Percentiles rank a stretch among this genome's conserved stretches.
Conservation (phyloP, 2,797 vertebrate species). For the Betta splendens region DNA sequence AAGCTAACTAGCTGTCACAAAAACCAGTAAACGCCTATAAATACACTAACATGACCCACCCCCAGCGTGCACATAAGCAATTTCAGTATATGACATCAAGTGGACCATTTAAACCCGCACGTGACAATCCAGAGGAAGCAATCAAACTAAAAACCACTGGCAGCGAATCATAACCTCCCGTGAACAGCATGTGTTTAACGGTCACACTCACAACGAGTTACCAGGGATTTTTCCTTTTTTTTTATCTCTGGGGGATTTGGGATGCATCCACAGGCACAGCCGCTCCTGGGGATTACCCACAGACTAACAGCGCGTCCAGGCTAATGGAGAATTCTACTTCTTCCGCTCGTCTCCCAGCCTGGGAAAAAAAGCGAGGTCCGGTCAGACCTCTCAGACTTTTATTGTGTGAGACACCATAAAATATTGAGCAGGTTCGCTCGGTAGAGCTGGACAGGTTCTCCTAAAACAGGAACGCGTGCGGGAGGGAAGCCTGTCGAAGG, state of each 20-base stretch:
- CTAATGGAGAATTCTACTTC: slow-evolving; percentile 70
- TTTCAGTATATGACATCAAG: not conserved
- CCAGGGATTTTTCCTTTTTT: slow-evolving; percentile 24
- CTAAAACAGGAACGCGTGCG: slow-evolving; percentile 13
- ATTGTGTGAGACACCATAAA: slow-evolving; percentile 62
- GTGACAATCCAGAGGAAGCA: not conserved
- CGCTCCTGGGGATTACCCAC: slow-evolving; percentile 40
- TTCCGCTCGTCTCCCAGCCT: slow-evolving; percentile 55
- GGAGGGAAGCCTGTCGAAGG: slow-evolving; percentile 18
- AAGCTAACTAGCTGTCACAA: too few species aligned
- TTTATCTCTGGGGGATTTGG: slow-evolving; percentile 47
- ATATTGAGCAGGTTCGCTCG: slow-evolving; percentile 67
- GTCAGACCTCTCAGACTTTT: slow-evolving; percentile 54
- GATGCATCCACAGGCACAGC: slow-evolving; percentile 34
- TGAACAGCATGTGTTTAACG: slow-evolving; percentile 14
- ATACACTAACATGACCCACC: too few species aligned
- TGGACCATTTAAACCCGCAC: not conserved
- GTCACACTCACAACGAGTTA: slow-evolving; percentile 18
- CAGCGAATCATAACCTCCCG: slow-evolving; percentile 11
- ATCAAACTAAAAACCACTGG: slow-evolving; percentile 12
- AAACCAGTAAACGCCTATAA: too few species aligned
- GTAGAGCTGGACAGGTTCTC: slow-evolving; percentile 23
- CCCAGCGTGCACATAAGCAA: not conserved
- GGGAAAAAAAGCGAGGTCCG: slow-evolving; percentile 29
- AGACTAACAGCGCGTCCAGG: slow-evolving; percentile 40